Evolutionary conservation across 2,113 vertebrate genomes (phyloP).

Genomic region (Potamarius usumacintae): DNA sequence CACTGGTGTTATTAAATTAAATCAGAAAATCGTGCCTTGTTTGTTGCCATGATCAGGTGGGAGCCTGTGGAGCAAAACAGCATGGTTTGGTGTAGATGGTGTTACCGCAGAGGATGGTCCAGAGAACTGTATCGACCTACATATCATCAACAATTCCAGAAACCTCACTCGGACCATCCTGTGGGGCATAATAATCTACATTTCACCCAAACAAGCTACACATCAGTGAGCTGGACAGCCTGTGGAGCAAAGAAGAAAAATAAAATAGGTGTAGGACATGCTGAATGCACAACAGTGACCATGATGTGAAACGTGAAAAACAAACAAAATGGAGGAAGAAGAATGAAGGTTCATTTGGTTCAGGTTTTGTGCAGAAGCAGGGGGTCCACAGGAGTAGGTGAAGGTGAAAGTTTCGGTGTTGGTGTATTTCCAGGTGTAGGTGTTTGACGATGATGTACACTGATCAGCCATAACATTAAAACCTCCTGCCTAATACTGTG

Average conservation of each 20-base stretch:
- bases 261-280: not conserved
- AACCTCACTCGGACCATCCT: not conserved
- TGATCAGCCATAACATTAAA: no score
- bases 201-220: not conserved
- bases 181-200: conserved; percentile 1
- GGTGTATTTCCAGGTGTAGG: not conserved
- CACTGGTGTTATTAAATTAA: not conserved
- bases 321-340: not conserved
- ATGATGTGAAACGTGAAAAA: not conserved
- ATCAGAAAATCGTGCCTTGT: not conserved
- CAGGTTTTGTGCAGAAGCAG: conserved; percentile 5
- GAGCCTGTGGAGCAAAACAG: conserved; percentile 10
- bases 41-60: not conserved
- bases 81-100: not conserved
- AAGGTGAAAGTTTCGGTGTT: not conserved
- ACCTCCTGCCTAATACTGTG: no score
- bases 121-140: not conserved
- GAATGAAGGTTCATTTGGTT: not conserved
- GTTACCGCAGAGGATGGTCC: not conserved
- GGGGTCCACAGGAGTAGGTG: not conserved
- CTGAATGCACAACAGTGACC: not conserved
- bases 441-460: no score
- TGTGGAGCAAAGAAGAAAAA: conserved; percentile 1
- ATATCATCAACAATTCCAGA: not conserved
- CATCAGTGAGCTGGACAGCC: not conserved